Evolutionary conservation across 2,888 invertebrate genomes (phyloP).

Genomic region (Clistopyga incitator): DNA sequence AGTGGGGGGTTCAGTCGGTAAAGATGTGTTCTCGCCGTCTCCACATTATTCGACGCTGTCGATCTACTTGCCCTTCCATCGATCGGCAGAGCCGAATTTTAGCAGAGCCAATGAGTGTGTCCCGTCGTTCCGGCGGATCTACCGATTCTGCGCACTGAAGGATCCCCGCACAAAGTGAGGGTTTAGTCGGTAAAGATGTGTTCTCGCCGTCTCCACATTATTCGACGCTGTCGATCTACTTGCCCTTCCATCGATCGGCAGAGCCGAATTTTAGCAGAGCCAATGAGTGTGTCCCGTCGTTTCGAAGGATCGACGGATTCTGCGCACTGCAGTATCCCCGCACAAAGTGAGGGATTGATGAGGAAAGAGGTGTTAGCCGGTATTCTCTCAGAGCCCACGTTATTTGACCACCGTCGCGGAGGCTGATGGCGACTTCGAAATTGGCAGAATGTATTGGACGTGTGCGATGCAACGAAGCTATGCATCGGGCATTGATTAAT

Average conservation of each 20-base stretch:
- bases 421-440: conserved; percentile 76
- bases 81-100: conserved; percentile 52
- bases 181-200: too few species aligned
- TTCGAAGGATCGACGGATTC: conserved; percentile 47
- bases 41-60: too few species aligned
- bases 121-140: conserved; percentile 48
- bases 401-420: conserved; percentile 66
- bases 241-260: conserved; percentile 45
- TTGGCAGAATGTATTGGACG: conserved; percentile 80
- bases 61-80: background rate
- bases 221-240: background rate
- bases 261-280: conserved; percentile 30
- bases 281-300: conserved; percentile 25
- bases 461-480: conserved; percentile 50
- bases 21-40: too few species aligned
- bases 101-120: background rate
- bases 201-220: too few species aligned
- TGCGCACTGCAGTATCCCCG: conserved; percentile 51
- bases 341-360: conserved; percentile 26
- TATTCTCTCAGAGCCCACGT: conserved; percentile 55
- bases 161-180: conserved; percentile 44
- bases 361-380: conserved; percentile 46
- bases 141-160: conserved; percentile 52
- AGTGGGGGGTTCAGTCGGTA: conserved; percentile 35
- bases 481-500: conserved; percentile 84